Evolutionary conservation across 1,140 invertebrate species (phyloP).

Genomic region (Tetramorium parvispinum): DNA sequence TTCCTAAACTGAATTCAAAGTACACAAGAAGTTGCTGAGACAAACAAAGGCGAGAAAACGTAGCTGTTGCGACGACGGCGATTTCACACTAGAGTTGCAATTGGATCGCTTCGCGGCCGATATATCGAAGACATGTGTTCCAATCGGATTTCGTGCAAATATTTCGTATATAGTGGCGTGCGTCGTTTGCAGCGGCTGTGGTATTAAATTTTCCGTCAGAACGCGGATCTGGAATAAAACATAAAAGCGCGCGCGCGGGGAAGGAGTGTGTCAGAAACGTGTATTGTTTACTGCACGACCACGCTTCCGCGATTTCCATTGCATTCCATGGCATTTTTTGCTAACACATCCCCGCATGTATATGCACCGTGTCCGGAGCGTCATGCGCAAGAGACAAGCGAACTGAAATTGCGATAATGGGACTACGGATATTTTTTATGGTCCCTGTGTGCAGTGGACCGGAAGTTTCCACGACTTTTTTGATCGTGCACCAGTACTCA

Average conservation of each 20-base stretch:
- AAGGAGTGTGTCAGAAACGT: conserved; percentile 33
- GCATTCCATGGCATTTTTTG: conserved; percentile 51
- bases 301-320: conserved; percentile 55
- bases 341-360: conserved; percentile 1
- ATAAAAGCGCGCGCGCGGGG: conserved; percentile 46
- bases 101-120: conserved; percentile 36
- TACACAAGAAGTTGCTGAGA: conserved; percentile 20
- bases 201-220: conserved; percentile 73
- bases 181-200: conserved; percentile 54
- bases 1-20: conserved; percentile 63
- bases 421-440: conserved; percentile 39
- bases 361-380: background rate
- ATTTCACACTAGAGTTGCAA: conserved; percentile 29
- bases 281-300: conserved; percentile 61
- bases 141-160: conserved; percentile 64
- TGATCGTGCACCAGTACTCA: background rate
- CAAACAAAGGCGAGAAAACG: background rate
- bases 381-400: conserved; percentile 1
- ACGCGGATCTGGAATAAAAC: conserved; percentile 63
- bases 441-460: background rate
- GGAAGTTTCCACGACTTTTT: conserved; percentile 26
- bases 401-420: conserved; percentile 48
- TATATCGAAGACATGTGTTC: conserved; percentile 32
- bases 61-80: conserved; percentile 22
- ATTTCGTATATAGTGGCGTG: conserved; percentile 52